A percentile compares a stretch with the other conserved stretches of the same genome.
Evolutionary conservation across 2,888 invertebrate species (phyloP).

Genomic region (Antitype chi): DNA sequence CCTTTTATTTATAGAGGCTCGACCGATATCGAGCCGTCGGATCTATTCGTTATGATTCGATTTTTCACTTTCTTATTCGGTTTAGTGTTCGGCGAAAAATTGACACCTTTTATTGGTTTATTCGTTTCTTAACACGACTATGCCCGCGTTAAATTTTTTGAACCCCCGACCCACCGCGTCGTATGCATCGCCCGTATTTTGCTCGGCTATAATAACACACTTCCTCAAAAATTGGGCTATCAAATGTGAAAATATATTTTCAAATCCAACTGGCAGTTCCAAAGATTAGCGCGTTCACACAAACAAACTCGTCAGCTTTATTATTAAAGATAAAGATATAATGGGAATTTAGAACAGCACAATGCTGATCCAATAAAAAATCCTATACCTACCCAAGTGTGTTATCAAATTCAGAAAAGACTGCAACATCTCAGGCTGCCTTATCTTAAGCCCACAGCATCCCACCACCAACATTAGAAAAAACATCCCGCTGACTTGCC

Average conservation of each 20-base stretch:
- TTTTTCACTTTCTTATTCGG: constrained; percentile 65
- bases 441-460: constrained; percentile 23
- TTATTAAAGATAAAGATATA: background rate
- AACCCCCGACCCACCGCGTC: too few relatives aligned
- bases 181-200: too few relatives aligned
- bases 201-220: too few relatives aligned
- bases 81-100: constrained; percentile 45
- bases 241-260: too few relatives aligned
- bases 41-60: constrained; percentile 85
- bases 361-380: background rate
- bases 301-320: too few relatives aligned
- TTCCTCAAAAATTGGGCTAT: too few relatives aligned
- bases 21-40: constrained; percentile 79
- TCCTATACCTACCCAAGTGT: background rate
- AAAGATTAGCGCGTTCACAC: too few relatives aligned
- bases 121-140: too few relatives aligned
- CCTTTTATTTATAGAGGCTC: constrained; percentile 87
- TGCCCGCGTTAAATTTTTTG: too few relatives aligned
- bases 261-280: too few relatives aligned
- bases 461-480: constrained; percentile 6
- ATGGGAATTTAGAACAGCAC: background rate
- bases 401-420: constrained; percentile 6
- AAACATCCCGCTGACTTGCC: constrained; percentile 13
- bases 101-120: constrained; percentile 35
- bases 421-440: background rate